Percentiles rank a stretch among this genome's conserved stretches.
Conservation (phyloP, 2,113 vertebrate species). For the Alectura lathami region DNA sequence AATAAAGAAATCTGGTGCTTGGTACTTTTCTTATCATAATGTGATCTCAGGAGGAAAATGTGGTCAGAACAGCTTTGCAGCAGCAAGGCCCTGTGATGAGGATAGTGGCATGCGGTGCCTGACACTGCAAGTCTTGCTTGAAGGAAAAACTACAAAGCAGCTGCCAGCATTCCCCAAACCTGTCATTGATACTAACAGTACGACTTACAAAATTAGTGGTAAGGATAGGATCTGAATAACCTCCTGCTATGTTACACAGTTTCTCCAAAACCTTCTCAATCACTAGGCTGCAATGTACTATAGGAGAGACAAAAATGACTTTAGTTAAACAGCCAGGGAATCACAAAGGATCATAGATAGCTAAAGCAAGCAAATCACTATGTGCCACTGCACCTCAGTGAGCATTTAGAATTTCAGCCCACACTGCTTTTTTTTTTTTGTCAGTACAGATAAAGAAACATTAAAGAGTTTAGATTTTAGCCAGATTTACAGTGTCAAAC, state of each 20-base stretch:
- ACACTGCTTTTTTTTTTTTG: background rate
- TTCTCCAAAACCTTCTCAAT: background rate
- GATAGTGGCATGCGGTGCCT: background rate
- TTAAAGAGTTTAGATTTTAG: slow-evolving; percentile 29
- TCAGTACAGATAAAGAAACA: slow-evolving; percentile 6
- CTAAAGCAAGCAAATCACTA: background rate
- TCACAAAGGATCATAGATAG: background rate
- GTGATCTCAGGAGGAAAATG: background rate
- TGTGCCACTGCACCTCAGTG: background rate
- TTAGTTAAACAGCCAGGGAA: background rate
- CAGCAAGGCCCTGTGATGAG: background rate
- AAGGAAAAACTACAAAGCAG: slow-evolving; percentile 1
- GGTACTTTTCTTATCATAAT: background rate
- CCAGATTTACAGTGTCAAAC: slow-evolving; percentile 18
- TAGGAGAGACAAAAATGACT: background rate
- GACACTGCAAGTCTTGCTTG: background rate
- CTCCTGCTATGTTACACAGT: background rate
- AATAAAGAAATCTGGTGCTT: background rate
- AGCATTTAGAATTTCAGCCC: background rate
- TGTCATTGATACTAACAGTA: background rate
- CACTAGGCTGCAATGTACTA: background rate
- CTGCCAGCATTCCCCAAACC: background rate
- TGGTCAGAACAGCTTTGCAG: background rate
- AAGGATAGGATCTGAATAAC: background rate
- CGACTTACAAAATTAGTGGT: background rate